A percentile compares a stretch with the other conserved stretches of the same genome.
phyloP scores from a whole-genome alignment of 2,888 invertebrate genomes.

The Tiphia femorata region DNA sequence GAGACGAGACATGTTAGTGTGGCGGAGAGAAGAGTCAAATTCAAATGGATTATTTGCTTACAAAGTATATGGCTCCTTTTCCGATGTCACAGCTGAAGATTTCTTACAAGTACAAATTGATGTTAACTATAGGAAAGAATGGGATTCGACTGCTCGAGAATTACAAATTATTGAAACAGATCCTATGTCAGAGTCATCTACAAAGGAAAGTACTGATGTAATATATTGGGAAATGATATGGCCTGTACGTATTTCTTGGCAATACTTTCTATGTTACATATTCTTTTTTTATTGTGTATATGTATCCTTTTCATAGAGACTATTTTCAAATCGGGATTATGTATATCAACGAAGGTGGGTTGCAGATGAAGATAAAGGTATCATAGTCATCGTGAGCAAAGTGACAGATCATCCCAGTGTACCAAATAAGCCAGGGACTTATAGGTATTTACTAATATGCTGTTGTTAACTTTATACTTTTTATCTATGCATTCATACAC shows the following conservation, averaged over 20 bases:
- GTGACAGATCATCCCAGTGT: conserved; percentile 79
- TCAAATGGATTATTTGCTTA: conserved; percentile 81
- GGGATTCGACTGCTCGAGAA: conserved; percentile 84
- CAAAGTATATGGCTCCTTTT: conserved; percentile 88
- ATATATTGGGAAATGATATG: conserved; percentile 92
- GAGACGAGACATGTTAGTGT: conserved; percentile 83
- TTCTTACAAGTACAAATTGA: conserved; percentile 88
- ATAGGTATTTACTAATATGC: conserved; percentile 70
- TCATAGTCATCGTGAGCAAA: conserved; percentile 77
- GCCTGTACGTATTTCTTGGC: conserved; percentile 79
- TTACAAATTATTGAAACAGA: conserved; percentile 80
- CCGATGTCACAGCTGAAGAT: conserved; percentile 83
- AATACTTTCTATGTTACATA: not conserved
- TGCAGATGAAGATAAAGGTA: conserved; percentile 72
- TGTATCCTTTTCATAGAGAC: conserved; percentile 71
- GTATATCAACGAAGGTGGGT: conserved; percentile 78
- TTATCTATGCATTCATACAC: not conserved
- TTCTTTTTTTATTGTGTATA: not conserved
- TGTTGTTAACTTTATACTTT: too few relatives aligned
- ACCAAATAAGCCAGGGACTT: conserved; percentile 77
- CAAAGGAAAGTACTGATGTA: conserved; percentile 74
- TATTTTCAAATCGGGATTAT: conserved; percentile 90
- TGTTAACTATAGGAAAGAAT: conserved; percentile 80
- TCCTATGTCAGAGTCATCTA: conserved; percentile 70
- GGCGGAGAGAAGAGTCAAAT: conserved; percentile 79